Conservation (phyloP, 2,797 vertebrate genomes). For the Thripadectes ignobilis region DNA sequence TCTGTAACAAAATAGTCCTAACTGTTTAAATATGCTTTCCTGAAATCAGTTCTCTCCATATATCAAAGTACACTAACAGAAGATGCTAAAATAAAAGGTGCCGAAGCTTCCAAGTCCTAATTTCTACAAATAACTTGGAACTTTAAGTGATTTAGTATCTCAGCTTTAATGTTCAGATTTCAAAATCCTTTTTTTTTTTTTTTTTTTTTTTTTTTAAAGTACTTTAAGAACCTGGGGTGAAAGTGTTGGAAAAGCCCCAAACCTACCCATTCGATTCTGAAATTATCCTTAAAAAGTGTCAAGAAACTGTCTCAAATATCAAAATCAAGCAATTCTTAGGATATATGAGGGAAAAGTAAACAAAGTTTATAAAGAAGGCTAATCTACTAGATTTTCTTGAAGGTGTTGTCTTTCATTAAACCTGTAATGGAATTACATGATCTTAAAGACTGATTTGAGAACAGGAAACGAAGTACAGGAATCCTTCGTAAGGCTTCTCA, state of each 20-base stretch:
- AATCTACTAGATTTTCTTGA: background rate
- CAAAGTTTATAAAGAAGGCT: background rate
- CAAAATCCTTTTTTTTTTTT: background rate
- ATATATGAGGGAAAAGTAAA: background rate
- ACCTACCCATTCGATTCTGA: background rate
- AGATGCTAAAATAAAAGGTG: background rate
- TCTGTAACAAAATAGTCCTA: background rate
- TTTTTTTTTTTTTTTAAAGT: too few relatives aligned
- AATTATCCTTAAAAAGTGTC: background rate
- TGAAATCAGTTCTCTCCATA: background rate
- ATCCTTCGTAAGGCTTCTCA: background rate
- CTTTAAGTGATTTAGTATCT: background rate
- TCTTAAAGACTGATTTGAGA: background rate
- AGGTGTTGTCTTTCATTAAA: background rate
- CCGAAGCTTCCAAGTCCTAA: background rate
- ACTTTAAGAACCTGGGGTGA: background rate
- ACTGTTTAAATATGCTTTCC: background rate
- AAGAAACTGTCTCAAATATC: background rate
- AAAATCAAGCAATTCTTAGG: background rate
- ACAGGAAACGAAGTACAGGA: background rate
- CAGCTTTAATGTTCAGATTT: background rate
- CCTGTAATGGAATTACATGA: background rate
- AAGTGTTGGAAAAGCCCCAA: background rate
- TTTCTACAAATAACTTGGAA: background rate
- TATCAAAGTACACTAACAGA: background rate